Evolutionary conservation across 2,797 vertebrate genomes (phyloP), one percentile per base, ranked within the genome.

Genomic region (Schizothorax lantsangensis): DNA sequence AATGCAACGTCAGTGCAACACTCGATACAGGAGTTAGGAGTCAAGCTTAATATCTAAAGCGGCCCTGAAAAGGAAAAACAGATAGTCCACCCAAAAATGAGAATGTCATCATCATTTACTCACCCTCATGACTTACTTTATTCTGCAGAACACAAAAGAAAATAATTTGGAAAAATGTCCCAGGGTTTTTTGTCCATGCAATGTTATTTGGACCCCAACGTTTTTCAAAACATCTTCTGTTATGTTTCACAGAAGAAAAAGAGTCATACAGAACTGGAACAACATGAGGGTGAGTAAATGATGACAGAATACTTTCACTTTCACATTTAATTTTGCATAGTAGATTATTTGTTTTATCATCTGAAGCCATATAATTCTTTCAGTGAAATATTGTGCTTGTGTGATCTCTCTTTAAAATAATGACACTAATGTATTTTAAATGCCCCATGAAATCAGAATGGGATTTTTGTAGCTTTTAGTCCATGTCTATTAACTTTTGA

Each of bases 1-100:
- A 84, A 38, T 84, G 83, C 83, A 77, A 19, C 21, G 8, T 74
- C 30, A 30, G 33, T 30, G 21, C 45, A 14, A 68, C 21, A n/a
- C 40, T 84, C 54, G 36, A 17, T 75, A 64, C 57, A 15, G 82
- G 36, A 78, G 45, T 77, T 19, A 59, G 52, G 19, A 52, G 4
- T 19, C 21, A 33, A 12, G 26, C 17, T 36, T 38, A 30, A 19
- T 49, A 52, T 21, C 9, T 78, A 62, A 38, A 79, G 2, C 14
- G 9, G 8, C 38, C 77, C 38, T 43, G 15, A 62, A 62, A 62
- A 43, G 38, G 7, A 64, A 36, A 59, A 38, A 59, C 23, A 79
- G 11, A n/a, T 15, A 40, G 33, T n/a, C 23, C 75, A 78, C 11
- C 52, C 30, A 40, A 78, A 78, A 59, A 59, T 40, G 8, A 0